Percentiles rank a stretch among this genome's conserved stretches.
Conservation (phyloP, 2,797 vertebrate species). For the Lepidocolaptes lacrymiger region DNA sequence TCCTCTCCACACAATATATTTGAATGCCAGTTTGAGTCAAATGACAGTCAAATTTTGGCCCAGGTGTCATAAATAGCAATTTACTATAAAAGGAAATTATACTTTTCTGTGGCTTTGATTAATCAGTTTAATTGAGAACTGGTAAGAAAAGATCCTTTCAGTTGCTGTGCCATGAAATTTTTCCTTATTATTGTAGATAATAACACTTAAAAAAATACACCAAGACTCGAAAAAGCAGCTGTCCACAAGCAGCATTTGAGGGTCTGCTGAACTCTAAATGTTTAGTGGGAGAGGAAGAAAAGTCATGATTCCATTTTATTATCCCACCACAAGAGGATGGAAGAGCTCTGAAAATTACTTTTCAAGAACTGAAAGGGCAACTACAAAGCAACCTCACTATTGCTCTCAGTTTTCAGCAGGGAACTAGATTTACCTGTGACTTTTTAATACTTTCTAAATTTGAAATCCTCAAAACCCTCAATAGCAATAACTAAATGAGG, state of each 20-base stretch:
- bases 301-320: slow-evolving; percentile 11
- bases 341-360: slow-evolving; percentile 53
- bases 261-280: not conserved
- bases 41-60: not conserved
- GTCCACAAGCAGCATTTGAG: not conserved
- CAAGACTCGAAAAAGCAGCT: fast-evolving
- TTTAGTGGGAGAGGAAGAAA: not conserved
- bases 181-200: not conserved
- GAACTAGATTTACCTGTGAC: not conserved
- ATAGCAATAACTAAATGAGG: not conserved
- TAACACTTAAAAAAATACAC: not conserved
- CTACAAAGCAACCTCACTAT: not conserved
- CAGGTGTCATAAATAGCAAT: not conserved
- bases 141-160: not conserved
- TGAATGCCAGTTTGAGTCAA: not conserved
- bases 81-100: not conserved
- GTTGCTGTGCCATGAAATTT: not conserved
- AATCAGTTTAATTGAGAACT: not conserved
- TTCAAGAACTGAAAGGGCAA: not conserved
- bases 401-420: not conserved
- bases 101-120: not conserved
- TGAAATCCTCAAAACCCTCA: not conserved
- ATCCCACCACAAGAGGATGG: slow-evolving; percentile 47
- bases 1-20: not conserved
- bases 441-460: not conserved